Evolutionary conservation across 2,113 vertebrate genomes (phyloP).

Genomic region (Eurystomus gularis): DNA sequence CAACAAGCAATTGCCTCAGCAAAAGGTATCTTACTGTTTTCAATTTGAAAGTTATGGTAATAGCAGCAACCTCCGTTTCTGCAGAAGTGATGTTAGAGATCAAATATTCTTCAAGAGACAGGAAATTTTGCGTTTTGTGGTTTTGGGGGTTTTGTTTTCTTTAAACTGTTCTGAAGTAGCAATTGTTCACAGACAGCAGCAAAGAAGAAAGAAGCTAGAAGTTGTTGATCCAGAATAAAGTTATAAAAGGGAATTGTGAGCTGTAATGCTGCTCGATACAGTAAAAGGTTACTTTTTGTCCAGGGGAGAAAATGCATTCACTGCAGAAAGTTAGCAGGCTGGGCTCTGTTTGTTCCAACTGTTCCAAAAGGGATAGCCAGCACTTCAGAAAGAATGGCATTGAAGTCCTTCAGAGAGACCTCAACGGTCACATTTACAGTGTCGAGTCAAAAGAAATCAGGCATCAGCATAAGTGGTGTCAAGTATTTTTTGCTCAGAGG

Average conservation of each 20-base stretch:
- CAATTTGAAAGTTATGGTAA: not conserved
- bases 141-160: not conserved
- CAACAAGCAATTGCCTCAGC: not conserved
- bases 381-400: constrained; percentile 27
- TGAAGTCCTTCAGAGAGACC: constrained; percentile 33
- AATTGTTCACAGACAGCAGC: not conserved
- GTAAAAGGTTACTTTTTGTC: constrained; percentile 41
- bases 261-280: not conserved
- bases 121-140: not conserved
- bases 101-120: not conserved
- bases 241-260: not conserved
- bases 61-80: not conserved
- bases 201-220: not conserved
- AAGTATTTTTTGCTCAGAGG: not conserved
- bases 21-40: not conserved
- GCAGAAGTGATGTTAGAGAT: not conserved
- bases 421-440: not conserved
- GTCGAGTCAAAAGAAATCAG: constrained; percentile 12
- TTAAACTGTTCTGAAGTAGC: not conserved
- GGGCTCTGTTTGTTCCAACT: constrained; percentile 29
- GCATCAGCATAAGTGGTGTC: constrained; percentile 1
- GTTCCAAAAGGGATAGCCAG: constrained; percentile 23
- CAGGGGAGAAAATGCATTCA: constrained; percentile 28
- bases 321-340: constrained; percentile 44
- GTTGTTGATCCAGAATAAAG: not conserved